phyloP scores from a whole-genome alignment of 2,888 invertebrate genomes.

The Oxytorus armatus region DNA sequence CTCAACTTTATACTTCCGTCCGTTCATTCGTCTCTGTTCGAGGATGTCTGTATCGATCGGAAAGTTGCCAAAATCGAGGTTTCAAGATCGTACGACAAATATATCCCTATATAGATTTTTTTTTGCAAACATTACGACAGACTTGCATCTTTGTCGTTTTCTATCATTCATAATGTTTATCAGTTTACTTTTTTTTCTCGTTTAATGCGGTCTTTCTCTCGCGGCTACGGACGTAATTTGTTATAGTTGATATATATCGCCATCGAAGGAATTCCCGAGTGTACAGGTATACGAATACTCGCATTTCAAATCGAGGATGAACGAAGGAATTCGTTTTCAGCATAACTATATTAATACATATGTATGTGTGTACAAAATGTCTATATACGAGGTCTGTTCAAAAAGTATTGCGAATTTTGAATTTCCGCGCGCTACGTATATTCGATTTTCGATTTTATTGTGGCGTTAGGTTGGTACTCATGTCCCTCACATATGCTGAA shows the following conservation, averaged over 20 bases:
- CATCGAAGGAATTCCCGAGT: constrained; percentile 1
- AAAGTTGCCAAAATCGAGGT: background rate
- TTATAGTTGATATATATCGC: background rate
- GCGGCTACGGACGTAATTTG: constrained; percentile 2
- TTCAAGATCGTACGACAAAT: background rate
- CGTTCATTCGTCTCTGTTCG: too few relatives aligned
- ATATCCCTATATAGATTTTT: too few relatives aligned
- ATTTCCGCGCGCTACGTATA: too few relatives aligned
- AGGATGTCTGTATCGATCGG: too few relatives aligned
- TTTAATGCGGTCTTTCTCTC: background rate
- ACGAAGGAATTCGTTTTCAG: constrained; percentile 40
- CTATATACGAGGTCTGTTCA: constrained; percentile 3
- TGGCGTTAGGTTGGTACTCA: too few relatives aligned
- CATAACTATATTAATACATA: background rate
- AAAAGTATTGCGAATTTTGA: background rate
- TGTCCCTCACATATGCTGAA: too few relatives aligned
- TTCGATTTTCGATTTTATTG: too few relatives aligned
- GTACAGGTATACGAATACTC: background rate
- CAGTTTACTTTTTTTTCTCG: background rate
- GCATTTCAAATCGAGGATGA: constrained; percentile 32
- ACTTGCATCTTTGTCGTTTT: background rate
- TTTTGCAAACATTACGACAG: background rate
- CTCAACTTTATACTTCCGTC: too few relatives aligned
- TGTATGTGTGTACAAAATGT: background rate
- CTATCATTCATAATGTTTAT: background rate